Percentiles rank a stretch among this genome's conserved stretches.
phyloP scores from a whole-genome alignment of 2,113 vertebrate species.

The Sorex araneus region DNA sequence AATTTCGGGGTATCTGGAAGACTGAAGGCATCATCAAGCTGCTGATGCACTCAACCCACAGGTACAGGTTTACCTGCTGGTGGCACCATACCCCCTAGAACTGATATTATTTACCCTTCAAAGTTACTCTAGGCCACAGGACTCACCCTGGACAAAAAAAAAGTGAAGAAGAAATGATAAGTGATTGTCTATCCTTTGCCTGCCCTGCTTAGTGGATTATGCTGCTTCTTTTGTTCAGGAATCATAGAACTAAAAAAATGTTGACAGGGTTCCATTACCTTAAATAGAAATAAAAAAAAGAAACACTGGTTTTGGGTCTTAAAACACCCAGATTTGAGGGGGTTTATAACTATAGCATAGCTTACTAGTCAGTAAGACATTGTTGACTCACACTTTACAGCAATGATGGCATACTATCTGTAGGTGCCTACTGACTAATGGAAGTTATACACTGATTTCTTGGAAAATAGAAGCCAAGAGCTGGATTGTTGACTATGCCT shows the following conservation, averaged over 20 bases:
- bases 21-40: too few species aligned
- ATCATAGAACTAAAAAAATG: background rate
- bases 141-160: background rate
- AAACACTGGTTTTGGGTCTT: background rate
- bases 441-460: background rate
- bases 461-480: conserved; percentile 30
- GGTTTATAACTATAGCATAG: background rate
- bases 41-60: too few species aligned
- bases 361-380: background rate
- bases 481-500: background rate
- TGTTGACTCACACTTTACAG: background rate
- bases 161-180: background rate
- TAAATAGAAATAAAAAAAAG: background rate
- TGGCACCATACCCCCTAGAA: too few species aligned
- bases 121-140: background rate
- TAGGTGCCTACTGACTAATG: background rate
- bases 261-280: background rate
- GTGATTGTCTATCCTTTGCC: background rate
- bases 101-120: background rate
- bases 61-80: too few species aligned
- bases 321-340: background rate
- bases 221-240: background rate
- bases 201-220: background rate
- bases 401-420: background rate
- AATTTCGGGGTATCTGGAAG: too few species aligned